Percentiles rank a stretch among this genome's conserved stretches.
phyloP scores from a whole-genome alignment of 2,797 vertebrate species.

The Chelon labrosus region DNA sequence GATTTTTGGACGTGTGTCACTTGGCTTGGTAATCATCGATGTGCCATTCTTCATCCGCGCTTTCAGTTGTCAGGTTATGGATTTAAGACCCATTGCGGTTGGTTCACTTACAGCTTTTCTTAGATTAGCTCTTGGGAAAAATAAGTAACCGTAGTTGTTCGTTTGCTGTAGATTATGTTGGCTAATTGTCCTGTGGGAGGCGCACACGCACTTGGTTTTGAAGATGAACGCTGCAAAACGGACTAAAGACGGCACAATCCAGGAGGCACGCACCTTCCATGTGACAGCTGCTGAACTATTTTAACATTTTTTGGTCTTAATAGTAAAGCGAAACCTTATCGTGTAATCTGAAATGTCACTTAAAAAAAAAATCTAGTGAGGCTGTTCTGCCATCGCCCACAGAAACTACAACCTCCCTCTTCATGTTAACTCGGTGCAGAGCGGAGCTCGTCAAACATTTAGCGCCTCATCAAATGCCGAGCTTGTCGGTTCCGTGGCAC shows the following conservation, averaged over 20 bases:
- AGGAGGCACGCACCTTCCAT: neutral
- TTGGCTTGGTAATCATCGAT: slow-evolving; percentile 5
- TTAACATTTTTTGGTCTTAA: neutral
- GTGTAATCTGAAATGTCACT: slow-evolving; percentile 7
- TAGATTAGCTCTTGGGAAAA: neutral
- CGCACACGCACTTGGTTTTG: slow-evolving; percentile 45
- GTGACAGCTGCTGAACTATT: slow-evolving; percentile 16
- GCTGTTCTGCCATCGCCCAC: neutral
- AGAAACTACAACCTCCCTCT: neutral
- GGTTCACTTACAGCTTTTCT: neutral
- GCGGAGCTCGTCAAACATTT: slow-evolving; percentile 17
- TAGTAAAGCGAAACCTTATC: slow-evolving; percentile 32
- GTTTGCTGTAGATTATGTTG: neutral
- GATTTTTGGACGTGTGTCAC: neutral
- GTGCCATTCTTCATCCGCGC: slow-evolving; percentile 19
- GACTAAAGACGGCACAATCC: neutral
- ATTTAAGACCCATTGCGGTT: neutral
- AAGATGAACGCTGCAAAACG: neutral
- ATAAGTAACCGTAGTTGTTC: neutral
- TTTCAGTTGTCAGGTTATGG: neutral
- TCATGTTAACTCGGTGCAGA: neutral
- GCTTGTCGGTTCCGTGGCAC: neutral
- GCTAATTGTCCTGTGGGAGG: slow-evolving; percentile 65
- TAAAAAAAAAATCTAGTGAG: neutral
- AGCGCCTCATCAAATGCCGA: neutral